These are phyloP conservation scores for Pinctada fucata DNA, from an alignment of 2,888 invertebrate species.

Conservation along the genomic window DNA sequence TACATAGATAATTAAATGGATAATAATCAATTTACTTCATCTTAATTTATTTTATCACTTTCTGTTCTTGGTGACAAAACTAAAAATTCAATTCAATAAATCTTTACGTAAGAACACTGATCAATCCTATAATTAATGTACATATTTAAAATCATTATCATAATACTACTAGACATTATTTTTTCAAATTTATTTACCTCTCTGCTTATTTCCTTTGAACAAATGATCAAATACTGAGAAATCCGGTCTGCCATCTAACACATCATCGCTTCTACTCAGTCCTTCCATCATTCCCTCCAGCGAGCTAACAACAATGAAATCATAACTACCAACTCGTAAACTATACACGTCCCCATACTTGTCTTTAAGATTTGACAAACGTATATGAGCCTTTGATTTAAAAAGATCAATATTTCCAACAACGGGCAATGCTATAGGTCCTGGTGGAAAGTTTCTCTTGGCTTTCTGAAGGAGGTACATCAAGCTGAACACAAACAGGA, in stretches of 20 bases:
- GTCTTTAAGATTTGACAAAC: constrained; percentile 55
- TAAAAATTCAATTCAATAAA: no score
- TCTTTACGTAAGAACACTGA: no score
- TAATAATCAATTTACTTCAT: no score
- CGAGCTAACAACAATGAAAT: constrained; percentile 59
- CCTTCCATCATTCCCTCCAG: constrained; percentile 61
- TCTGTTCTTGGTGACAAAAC: no score
- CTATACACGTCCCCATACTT: constrained; percentile 64
- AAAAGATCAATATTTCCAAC: constrained; percentile 55
- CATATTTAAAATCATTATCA: no score
- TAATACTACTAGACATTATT: no score
- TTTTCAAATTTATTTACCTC: constrained; percentile 40
- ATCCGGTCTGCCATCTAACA: constrained; percentile 55
- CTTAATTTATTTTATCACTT: no score
- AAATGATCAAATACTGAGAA: constrained; percentile 46
- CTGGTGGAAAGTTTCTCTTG: constrained; percentile 50
- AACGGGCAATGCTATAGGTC: constrained; percentile 57
- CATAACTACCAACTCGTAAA: constrained; percentile 54
- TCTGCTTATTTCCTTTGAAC: constrained; percentile 54
- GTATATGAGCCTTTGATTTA: constrained; percentile 51
- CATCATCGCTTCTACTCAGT: constrained; percentile 47
- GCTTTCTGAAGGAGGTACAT: constrained; percentile 47
- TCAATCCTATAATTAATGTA: no score
- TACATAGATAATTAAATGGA: no score
- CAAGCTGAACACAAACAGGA: constrained; percentile 47